A percentile compares a stretch with the other conserved stretches of the same genome.
phyloP scores from a whole-genome alignment of 2,888 invertebrate genomes.

The Imbricaverruca yamaguchii region DNA sequence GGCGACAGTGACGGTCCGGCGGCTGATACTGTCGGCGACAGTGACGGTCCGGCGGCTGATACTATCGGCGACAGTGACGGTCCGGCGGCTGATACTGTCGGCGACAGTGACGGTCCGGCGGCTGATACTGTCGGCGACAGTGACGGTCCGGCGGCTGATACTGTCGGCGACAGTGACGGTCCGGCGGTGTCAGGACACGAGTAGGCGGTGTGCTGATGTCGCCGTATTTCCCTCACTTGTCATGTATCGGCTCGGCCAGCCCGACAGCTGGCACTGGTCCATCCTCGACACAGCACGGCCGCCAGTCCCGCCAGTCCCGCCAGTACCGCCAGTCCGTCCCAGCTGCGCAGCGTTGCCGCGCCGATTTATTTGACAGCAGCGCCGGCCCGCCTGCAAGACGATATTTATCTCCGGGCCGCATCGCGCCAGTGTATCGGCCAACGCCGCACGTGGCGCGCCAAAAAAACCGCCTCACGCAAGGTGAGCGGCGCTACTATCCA shows the following conservation, averaged over 20 bases:
- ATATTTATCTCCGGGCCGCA: conserved; percentile 7
- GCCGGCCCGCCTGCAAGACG: conserved; percentile 12
- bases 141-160: too few species aligned
- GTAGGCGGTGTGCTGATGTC: too few species aligned
- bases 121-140: too few species aligned
- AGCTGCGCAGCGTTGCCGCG: not conserved
- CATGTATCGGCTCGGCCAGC: not conserved
- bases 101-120: too few species aligned
- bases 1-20: too few species aligned
- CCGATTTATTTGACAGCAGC: not conserved
- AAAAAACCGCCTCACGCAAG: not conserved
- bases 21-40: too few species aligned
- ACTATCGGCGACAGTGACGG: too few species aligned
- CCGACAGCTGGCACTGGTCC: not conserved
- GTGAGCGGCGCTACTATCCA: not conserved
- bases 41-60: too few species aligned
- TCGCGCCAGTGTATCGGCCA: not conserved
- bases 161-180: too few species aligned
- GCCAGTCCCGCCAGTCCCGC: too few species aligned
- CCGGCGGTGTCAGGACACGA: too few species aligned
- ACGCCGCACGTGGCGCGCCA: not conserved
- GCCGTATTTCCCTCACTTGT: not conserved
- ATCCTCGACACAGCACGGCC: not conserved
- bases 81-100: too few species aligned
- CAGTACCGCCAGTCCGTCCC: not conserved